Percentiles rank a stretch among this genome's conserved stretches.
Conservation (phyloP, 2,888 invertebrate species). For the Lamellibrachia columna region DNA sequence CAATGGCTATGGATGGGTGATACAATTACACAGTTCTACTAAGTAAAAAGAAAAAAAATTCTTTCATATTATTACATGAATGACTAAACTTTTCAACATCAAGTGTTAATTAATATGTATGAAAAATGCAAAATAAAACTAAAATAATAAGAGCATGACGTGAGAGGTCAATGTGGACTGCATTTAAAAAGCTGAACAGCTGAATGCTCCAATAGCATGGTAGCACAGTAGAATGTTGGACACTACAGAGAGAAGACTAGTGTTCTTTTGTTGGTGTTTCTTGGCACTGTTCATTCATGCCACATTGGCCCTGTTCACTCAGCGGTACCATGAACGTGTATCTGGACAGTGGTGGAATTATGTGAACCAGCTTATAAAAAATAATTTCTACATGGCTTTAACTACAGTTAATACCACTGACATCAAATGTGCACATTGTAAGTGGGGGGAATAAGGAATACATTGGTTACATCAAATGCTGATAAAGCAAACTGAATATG, state of each 20-base stretch:
- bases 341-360: not conserved
- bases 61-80: too few relatives aligned
- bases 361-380: not conserved
- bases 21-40: too few relatives aligned
- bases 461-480: too few relatives aligned
- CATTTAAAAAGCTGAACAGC: not conserved
- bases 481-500: not conserved
- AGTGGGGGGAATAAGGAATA: too few relatives aligned
- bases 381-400: not conserved
- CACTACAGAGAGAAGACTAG: not conserved
- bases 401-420: too few relatives aligned
- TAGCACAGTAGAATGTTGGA: not conserved
- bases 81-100: not conserved
- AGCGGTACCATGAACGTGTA: not conserved
- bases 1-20: not conserved
- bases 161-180: not conserved
- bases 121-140: not conserved
- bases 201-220: not conserved
- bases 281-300: not conserved
- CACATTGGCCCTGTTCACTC: not conserved
- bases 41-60: too few relatives aligned
- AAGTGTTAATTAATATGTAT: not conserved
- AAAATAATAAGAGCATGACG: not conserved
- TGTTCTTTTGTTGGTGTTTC: not conserved
- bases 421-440: too few relatives aligned